Evolutionary conservation across 2,797 vertebrate genomes (phyloP), one percentile per base, ranked within the genome.

Genomic region (Gila robusta): DNA sequence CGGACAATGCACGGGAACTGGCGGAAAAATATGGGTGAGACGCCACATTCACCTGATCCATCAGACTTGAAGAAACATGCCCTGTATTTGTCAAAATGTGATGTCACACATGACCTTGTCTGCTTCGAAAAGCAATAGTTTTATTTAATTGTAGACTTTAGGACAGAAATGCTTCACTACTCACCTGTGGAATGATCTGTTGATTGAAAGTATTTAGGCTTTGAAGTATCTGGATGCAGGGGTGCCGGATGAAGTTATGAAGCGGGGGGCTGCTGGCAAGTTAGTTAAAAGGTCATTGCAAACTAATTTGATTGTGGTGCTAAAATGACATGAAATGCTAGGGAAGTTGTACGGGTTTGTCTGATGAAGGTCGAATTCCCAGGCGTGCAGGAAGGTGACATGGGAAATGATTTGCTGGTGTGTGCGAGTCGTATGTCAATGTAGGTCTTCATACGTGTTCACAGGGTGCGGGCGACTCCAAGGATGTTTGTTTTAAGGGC

Each of bases 1-100:
- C 98, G 89, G 95, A 96, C 5, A 97, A 97, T 19, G 98, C 97
- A 59, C 96, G 96, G 80, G 97, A 96, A 86, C 96, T 99, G 87
- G 98, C 98, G 16, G 96, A 97, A 90, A 98, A 98, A 93, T 98
- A 99, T 0, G 98, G 98, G 98, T 98, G 95, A 90, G 96, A 95
- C 5, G 9, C 32, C 1, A 32, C 62, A 32, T 32, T 66, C 62
- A 66, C 26, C 26, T 32, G 62, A 66, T 32, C 62, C n/a, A 12
- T 62, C 59, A 26, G n/a, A 26, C 10, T n/a, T 23, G 56, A 59
- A 59, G 23, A 32, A 5, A 21, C 16, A 10, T 16, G 6, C 14
- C 39, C 23, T 47, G 12, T 44, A 16, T 72, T 39, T 17, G 39
- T 39, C 66, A 21, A 19, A 70, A 70, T 6, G n/a, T 49, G 64